phyloP scores from a whole-genome alignment of 2,113 vertebrate species.

The Toxostoma redivivum region DNA sequence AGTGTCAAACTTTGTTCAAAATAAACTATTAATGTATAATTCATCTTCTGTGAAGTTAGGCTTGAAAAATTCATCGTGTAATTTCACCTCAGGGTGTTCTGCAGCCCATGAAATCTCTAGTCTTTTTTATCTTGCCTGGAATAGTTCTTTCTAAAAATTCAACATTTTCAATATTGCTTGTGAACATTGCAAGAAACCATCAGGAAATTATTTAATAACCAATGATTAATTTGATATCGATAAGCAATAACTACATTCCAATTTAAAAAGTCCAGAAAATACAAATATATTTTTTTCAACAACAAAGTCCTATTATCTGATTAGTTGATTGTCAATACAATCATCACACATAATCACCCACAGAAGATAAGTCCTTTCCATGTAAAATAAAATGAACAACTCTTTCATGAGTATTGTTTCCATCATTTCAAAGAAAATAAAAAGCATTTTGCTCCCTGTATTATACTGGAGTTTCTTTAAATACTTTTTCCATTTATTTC shows the following conservation, averaged over 20 bases:
- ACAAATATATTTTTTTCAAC: neutral
- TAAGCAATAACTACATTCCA: neutral
- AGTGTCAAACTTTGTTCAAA: neutral
- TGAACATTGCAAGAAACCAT: neutral
- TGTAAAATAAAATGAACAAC: neutral
- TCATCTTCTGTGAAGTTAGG: neutral
- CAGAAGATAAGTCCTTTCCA: neutral
- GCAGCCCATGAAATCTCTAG: neutral
- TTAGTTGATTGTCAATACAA: neutral
- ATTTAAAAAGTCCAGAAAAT: neutral
- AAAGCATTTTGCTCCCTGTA: neutral
- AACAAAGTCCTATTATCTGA: neutral
- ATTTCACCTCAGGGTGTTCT: neutral
- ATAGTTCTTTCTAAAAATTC: neutral
- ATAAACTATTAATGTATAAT: neutral
- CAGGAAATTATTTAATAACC: neutral
- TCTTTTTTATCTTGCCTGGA: neutral
- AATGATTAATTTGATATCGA: neutral
- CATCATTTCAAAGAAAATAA: neutral
- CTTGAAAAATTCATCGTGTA: neutral
- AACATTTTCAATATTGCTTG: neutral
- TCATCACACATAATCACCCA: rapidly evolving
- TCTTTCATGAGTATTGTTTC: neutral
- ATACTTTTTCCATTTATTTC: neutral
- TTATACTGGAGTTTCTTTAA: neutral